Evolutionary conservation across 2,888 invertebrate genomes (phyloP).

Genomic region (Merodon equestris): DNA sequence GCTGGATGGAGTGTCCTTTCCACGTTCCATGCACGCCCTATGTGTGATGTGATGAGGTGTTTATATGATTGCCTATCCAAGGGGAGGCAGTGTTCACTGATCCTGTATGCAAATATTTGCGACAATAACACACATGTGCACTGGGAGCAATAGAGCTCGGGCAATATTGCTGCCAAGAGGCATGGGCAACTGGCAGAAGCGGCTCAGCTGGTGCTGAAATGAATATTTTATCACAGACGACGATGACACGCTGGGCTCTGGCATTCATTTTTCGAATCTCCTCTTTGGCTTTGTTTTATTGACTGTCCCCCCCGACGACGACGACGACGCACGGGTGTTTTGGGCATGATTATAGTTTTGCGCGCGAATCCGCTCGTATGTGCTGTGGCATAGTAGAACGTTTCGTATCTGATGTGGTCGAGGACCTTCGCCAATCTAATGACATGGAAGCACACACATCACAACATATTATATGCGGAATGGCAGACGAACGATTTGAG

Average conservation of each 20-base stretch:
- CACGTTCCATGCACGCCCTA: slow-evolving; percentile 5
- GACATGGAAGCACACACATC: slow-evolving; percentile 29
- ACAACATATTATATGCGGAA: neutral
- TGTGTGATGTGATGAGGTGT: slow-evolving; percentile 54
- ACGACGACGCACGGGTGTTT: slow-evolving; percentile 28
- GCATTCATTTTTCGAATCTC: slow-evolving; percentile 22
- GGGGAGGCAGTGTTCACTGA: slow-evolving; percentile 43
- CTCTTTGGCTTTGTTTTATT: neutral
- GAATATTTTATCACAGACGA: slow-evolving; percentile 60
- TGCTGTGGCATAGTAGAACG: slow-evolving; percentile 13
- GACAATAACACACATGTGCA: slow-evolving; percentile 49
- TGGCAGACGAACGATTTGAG: slow-evolving; percentile 7
- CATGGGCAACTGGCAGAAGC: slow-evolving; percentile 22
- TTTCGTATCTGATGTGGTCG: slow-evolving; percentile 55
- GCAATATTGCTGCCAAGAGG: slow-evolving; percentile 7
- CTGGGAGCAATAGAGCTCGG: slow-evolving; percentile 2
- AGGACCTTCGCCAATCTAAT: slow-evolving; percentile 52
- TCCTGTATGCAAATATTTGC: slow-evolving; percentile 59
- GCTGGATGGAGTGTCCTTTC: slow-evolving; percentile 13
- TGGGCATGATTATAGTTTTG: slow-evolving; percentile 53
- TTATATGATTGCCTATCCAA: slow-evolving; percentile 43
- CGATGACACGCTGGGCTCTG: slow-evolving; percentile 28
- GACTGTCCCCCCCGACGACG: too few relatives aligned
- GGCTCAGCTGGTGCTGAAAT: slow-evolving; percentile 43
- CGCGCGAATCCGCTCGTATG: slow-evolving; percentile 48